phyloP scores from a whole-genome alignment of 2,888 invertebrate species.

The Cerastis leucographa region DNA sequence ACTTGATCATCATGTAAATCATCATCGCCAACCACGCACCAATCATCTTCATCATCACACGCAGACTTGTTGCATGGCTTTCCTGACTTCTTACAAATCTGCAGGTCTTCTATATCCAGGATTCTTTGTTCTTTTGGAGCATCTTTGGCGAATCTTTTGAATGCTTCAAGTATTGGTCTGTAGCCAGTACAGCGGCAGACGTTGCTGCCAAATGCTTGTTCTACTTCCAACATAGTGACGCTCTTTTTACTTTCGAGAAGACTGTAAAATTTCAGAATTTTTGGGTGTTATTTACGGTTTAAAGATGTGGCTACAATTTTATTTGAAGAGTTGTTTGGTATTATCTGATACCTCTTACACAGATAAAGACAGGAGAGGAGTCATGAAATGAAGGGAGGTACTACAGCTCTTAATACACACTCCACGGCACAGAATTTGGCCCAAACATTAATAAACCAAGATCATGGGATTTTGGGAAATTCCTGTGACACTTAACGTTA shows the following conservation, averaged over 20 bases:
- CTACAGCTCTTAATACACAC: background rate
- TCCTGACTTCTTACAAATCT: slow-evolving; percentile 67
- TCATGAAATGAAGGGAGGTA: fast-evolving
- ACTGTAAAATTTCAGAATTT: slow-evolving; percentile 69
- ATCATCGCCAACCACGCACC: slow-evolving; percentile 75
- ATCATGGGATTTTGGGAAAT: too few relatives aligned
- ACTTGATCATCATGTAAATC: slow-evolving; percentile 60
- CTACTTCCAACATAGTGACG: slow-evolving; percentile 91
- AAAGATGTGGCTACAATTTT: background rate
- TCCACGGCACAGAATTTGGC: too few relatives aligned
- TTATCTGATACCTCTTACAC: background rate
- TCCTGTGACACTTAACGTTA: too few relatives aligned
- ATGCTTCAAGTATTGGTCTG: slow-evolving; percentile 91
- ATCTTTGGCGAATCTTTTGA: slow-evolving; percentile 91
- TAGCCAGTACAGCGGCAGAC: slow-evolving; percentile 94
- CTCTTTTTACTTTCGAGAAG: slow-evolving; percentile 80
- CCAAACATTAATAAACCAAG: too few relatives aligned
- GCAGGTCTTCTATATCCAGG: slow-evolving; percentile 57
- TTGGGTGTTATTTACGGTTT: background rate
- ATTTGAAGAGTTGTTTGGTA: background rate
- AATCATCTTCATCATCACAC: slow-evolving; percentile 71
- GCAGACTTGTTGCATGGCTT: slow-evolving; percentile 56
- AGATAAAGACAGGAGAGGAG: background rate
- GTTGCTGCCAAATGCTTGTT: slow-evolving; percentile 93
- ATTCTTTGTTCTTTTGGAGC: slow-evolving; percentile 70